Evolutionary conservation across 37 sponge, comb jelly and placozoan genomes (phyloP), one percentile per base, ranked within the genome.

Genomic region (Eunapius fragilis): DNA sequence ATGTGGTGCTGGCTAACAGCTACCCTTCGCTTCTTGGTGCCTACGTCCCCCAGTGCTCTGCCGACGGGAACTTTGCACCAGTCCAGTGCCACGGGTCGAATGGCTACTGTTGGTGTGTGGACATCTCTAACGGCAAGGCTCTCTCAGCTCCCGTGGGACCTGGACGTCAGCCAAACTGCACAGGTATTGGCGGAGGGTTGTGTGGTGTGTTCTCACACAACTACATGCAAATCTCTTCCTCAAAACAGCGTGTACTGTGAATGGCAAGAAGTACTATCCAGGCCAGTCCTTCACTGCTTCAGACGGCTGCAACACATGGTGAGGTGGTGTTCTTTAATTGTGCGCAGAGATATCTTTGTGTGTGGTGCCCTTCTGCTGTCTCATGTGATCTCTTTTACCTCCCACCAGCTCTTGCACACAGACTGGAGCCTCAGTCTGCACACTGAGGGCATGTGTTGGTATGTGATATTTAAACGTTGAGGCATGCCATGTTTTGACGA

Each of bases 101-200:
- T 27, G 93, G 93, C 13, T 78, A 75, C 72, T 90, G 88, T 35
- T 93, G 94, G 94, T 93, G 94, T 84, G 94, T 93, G 33, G 58
- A 86, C 26, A 73, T 75, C 10, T 41, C 14, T 1, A 83, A 80
- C 30, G 94, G 94, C 12, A 31, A 75, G 84, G 76, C 90, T 17
- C 33, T 48, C 6, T 83, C 89, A 25, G 26, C 35, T 0, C 23
- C 24, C 5, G 34, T 38, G 23, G 68, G 37, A 12, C 27, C 37
- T 67, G 72, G 86, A 38, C 22, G 38, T 0, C 30, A 24, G 9
- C 87, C 80, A 0, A 27, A 45, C 17, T 86, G 87, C 33, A 24
- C 67, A 31, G 38, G 82, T 76, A 27, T 31, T n/a, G n/a, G n/a
- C n/a, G n/a, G n/a, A n/a, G n/a, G n/a, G 45, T 81, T 37, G 26